A percentile compares a stretch with the other conserved stretches of the same genome.
phyloP scores from a whole-genome alignment of 2,888 invertebrate species.

The Drosophila barbarae region DNA sequence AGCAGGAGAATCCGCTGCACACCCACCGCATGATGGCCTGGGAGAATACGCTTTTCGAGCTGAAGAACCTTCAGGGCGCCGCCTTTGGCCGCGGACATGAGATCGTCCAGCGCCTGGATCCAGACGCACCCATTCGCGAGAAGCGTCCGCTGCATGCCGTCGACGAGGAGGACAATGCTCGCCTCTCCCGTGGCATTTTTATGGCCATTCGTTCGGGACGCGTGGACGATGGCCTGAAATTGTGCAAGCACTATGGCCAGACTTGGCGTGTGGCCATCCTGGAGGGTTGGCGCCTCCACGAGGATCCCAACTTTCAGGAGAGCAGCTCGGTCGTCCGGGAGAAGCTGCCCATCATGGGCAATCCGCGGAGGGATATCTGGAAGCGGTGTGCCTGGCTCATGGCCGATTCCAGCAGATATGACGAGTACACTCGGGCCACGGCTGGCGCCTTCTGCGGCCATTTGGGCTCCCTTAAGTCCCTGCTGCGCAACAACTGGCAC shows the following conservation, averaged over 20 bases:
- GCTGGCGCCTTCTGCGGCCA: slow-evolving; percentile 91
- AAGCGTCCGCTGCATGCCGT: slow-evolving; percentile 90
- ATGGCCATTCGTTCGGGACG: slow-evolving; percentile 91
- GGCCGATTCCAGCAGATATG: slow-evolving; percentile 81
- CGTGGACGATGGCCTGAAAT: slow-evolving; percentile 89
- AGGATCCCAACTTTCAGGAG: slow-evolving; percentile 89
- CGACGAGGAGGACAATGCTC: slow-evolving; percentile 89
- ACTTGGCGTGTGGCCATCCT: slow-evolving; percentile 94
- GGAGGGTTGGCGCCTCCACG: slow-evolving; percentile 93
- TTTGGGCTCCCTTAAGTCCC: slow-evolving; percentile 86
- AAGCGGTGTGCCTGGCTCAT: slow-evolving; percentile 86
- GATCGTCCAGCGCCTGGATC: slow-evolving; percentile 88
- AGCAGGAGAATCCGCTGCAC: slow-evolving; percentile 82
- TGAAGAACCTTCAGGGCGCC: slow-evolving; percentile 82
- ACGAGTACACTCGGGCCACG: slow-evolving; percentile 84
- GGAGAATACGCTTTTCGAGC: slow-evolving; percentile 93
- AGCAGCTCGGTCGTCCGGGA: slow-evolving; percentile 50
- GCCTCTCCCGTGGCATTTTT: slow-evolving; percentile 83
- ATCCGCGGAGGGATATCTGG: slow-evolving; percentile 89
- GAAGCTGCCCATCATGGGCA: slow-evolving; percentile 86
- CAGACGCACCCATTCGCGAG: slow-evolving; percentile 92
- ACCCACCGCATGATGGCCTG: slow-evolving; percentile 88
- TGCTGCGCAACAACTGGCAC: slow-evolving; percentile 90
- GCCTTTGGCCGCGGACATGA: slow-evolving; percentile 82
- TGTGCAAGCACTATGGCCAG: slow-evolving; percentile 93